Evolutionary conservation across 30 jellyfish, hydroid and myxozoan species (phyloP).

Genomic region (Morbakka virulenta): DNA sequence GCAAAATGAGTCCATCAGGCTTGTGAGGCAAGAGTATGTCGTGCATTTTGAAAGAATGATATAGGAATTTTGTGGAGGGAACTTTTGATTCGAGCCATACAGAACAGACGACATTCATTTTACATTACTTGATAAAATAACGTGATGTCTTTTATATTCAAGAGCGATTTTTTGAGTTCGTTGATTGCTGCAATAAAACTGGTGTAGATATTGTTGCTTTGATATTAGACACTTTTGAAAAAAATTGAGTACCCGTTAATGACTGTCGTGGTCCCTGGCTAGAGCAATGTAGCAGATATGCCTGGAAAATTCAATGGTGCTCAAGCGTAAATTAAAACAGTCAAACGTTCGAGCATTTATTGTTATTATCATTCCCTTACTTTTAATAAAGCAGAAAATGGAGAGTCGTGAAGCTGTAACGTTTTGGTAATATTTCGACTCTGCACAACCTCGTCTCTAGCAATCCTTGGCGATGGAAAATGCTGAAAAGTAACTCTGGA

Average conservation of each 20-base stretch:
- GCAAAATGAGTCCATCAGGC: not conserved
- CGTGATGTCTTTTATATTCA: constrained; percentile 5
- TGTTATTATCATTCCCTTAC: not conserved
- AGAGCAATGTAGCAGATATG: constrained; percentile 63
- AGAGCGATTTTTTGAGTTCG: constrained; percentile 37
- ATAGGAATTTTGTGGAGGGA: not conserved
- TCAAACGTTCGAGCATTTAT: not conserved
- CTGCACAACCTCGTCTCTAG: constrained; percentile 40
- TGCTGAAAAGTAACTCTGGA: constrained; percentile 29
- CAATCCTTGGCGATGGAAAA: constrained; percentile 43
- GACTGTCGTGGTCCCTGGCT: constrained; percentile 67
- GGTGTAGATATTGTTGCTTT: constrained; percentile 39
- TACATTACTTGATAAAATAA: not conserved
- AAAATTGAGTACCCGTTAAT: constrained; percentile 27
- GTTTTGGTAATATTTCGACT: constrained; percentile 32
- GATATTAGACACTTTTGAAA: constrained; percentile 41
- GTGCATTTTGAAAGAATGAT: too few species aligned
- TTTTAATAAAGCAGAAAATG: not conserved
- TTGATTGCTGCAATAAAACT: constrained; percentile 53
- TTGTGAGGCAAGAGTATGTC: too few species aligned
- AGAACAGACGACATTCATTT: not conserved
- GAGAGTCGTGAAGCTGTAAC: constrained; percentile 58
- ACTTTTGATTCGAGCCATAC: not conserved
- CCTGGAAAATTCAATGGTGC: constrained; percentile 69
- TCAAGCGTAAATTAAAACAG: not conserved